Evolutionary conservation across 2,797 vertebrate genomes (phyloP), one percentile per base, ranked within the genome.

Genomic region (Danio tinwini): DNA sequence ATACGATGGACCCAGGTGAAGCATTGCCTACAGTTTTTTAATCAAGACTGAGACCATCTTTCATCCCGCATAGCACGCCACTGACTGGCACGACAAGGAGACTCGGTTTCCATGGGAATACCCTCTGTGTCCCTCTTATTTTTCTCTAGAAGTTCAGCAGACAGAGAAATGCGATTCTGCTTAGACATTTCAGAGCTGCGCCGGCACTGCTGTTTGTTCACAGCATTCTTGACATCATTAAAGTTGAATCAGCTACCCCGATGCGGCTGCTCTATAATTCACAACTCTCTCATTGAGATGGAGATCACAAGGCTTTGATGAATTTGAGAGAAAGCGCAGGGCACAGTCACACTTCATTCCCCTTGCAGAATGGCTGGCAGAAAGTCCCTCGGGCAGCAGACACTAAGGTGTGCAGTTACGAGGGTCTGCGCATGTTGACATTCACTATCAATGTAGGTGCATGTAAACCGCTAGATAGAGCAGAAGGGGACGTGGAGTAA

Each of bases 31-130:
- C 40, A 21, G 82, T 80, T 82, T 80, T 78, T 78, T 76, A 77
- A 78, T 83, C 79, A 82, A 73, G 56, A 68, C 55, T 62, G 67
- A 80, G 72, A 44, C 68, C 83, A 80, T 83, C 72, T 81, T 64
- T 86, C 83, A 84, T 63, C 75, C 78, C 14, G 63, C 64, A 52
- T 53, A 56, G 68, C 68, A 13, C 7, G 8, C 29, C 47, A 39
- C 49, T 42, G 75, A n/a, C 53, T 59, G 13, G 17, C 39, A 19
- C 13, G 17, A 78, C 17, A 63, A 53, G 49, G 50, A 76, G 65
- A 81, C 62, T 74, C 42, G 58, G 83, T 85, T 84, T 81, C 81
- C 85, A 85, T 81, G 81, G 84, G 76, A 81, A 83, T 85, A 69
- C 78, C 80, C 59, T 65, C 73, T 7, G 61, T 81, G 77, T 82